Evolutionary conservation across 2,888 invertebrate species (phyloP).

Genomic region (Apotomis betuletana): DNA sequence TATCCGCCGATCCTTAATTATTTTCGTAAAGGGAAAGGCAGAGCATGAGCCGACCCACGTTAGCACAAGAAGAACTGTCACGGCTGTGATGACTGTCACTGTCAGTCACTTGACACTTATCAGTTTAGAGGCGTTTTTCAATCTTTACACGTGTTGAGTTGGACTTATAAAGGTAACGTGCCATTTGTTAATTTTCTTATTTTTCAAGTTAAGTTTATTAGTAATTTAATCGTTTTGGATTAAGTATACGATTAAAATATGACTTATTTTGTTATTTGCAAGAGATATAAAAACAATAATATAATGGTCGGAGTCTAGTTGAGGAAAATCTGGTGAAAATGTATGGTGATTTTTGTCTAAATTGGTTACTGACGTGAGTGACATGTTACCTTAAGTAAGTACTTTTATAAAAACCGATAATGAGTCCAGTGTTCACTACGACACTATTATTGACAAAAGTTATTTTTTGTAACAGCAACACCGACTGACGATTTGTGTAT

Average conservation of each 20-base stretch:
- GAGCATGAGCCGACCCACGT: conserved; percentile 49
- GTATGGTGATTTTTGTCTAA: not conserved
- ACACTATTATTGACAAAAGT: conserved; percentile 38
- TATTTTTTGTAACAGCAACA: conserved; percentile 24
- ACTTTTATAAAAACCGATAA: not conserved
- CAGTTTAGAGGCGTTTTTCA: not conserved
- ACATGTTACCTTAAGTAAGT: not conserved
- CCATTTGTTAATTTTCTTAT: not conserved
- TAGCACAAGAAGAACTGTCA: conserved; percentile 49
- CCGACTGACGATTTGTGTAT: conserved; percentile 25
- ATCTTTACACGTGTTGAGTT: not conserved
- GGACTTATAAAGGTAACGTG: not conserved
- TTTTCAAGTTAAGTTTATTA: not conserved
- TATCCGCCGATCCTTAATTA: conserved; percentile 34
- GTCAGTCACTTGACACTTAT: conserved; percentile 29
- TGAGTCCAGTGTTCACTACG: not conserved
- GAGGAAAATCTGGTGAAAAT: too few relatives aligned
- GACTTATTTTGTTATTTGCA: too few relatives aligned
- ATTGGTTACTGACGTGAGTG: not conserved
- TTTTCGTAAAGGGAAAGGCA: conserved; percentile 39
- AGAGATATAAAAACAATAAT: too few relatives aligned
- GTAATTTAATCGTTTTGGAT: too few relatives aligned
- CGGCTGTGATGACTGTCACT: conserved; percentile 40
- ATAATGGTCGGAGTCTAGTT: too few relatives aligned
- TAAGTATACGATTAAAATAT: too few relatives aligned